phyloP scores from a whole-genome alignment of 2,113 vertebrate species.

The Thunnus thynnus region DNA sequence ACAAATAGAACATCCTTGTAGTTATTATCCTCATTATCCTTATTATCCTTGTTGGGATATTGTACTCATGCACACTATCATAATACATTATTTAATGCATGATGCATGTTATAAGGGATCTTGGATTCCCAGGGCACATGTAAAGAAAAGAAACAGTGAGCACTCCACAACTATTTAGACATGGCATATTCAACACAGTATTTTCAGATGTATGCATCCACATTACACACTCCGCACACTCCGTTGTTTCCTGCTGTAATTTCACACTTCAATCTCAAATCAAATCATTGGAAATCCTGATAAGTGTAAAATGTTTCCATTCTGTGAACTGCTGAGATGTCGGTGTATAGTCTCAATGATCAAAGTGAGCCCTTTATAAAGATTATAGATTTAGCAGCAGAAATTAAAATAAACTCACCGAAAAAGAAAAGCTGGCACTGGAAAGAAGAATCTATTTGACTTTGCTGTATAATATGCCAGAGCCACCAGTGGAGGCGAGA shows the following conservation, averaged over 20 bases:
- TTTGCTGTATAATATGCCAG: slow-evolving; percentile 9
- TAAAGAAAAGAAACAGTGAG: not conserved
- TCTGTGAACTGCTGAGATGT: not conserved
- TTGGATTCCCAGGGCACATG: not conserved
- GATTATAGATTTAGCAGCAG: slow-evolving; percentile 31
- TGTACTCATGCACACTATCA: not conserved
- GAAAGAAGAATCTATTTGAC: slow-evolving; percentile 9
- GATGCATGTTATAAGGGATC: not conserved
- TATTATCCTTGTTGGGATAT: not conserved
- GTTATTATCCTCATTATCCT: not conserved
- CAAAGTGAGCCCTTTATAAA: slow-evolving; percentile 13
- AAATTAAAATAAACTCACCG: slow-evolving; percentile 29
- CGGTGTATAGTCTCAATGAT: not conserved
- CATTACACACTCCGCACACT: not conserved
- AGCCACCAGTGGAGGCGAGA: not conserved
- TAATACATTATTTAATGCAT: slow-evolving; percentile 1
- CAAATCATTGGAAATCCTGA: not conserved
- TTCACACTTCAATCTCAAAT: slow-evolving; percentile 4
- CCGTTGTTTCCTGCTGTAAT: not conserved
- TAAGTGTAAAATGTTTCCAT: not conserved
- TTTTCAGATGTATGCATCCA: not conserved
- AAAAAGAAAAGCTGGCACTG: not conserved
- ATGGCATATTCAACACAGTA: not conserved
- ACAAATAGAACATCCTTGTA: not conserved
- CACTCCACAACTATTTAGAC: not conserved